A percentile compares a stretch with the other conserved stretches of the same genome.
Evolutionary conservation across 2,888 invertebrate species (phyloP).

Genomic region (Apodemia zela): DNA sequence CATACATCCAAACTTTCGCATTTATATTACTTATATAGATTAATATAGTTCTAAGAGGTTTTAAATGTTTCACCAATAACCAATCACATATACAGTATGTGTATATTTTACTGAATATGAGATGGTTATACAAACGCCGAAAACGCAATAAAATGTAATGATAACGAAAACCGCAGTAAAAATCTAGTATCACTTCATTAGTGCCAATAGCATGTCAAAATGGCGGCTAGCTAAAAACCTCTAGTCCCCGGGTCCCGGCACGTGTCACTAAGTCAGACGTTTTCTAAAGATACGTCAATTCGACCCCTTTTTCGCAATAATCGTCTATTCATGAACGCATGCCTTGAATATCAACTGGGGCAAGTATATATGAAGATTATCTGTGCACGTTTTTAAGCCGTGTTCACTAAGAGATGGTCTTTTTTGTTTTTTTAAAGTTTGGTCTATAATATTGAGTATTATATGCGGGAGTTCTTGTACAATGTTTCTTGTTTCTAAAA

Average conservation of each 20-base stretch:
- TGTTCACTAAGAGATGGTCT: conserved; percentile 14
- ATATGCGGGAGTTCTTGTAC: not conserved
- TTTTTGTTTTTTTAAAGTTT: not conserved
- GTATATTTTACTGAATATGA: no score
- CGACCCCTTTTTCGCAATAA: conserved; percentile 44
- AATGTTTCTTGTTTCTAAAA: no score
- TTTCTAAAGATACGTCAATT: conserved; percentile 39
- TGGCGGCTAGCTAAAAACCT: conserved; percentile 4
- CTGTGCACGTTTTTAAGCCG: conserved; percentile 33
- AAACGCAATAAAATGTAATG: no score
- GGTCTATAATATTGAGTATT: not conserved
- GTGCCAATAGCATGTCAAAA: conserved; percentile 4
- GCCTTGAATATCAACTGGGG: conserved; percentile 40
- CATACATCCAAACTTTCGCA: no score
- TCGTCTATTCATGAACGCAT: conserved; percentile 43
- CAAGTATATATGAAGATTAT: conserved; percentile 35
- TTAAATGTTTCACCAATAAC: no score
- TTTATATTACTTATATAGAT: no score
- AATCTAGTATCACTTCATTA: not conserved
- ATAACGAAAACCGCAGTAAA: not conserved
- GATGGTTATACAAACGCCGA: no score
- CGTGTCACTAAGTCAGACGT: conserved; percentile 35
- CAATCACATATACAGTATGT: no score
- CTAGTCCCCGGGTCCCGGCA: conserved; percentile 10
- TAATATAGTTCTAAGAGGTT: no score